A percentile compares a stretch with the other conserved stretches of the same genome.
These are phyloP conservation scores for Leptopilina clavipes DNA, from an alignment of 1,140 invertebrate species.

Conservation along the genomic window DNA sequence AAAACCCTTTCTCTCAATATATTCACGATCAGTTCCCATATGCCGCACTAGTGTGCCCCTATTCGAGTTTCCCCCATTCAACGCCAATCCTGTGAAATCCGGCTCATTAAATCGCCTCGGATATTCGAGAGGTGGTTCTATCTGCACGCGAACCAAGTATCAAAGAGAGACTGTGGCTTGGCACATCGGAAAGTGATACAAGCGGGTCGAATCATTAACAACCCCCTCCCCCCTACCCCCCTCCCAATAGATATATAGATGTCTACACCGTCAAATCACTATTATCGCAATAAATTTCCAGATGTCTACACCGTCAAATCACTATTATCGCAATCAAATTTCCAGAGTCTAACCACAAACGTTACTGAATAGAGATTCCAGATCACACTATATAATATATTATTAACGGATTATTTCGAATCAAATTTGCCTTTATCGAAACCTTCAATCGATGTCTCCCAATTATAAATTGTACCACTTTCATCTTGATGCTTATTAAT, in stretches of 20 bases:
- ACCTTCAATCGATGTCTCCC: not conserved
- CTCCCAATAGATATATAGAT: not conserved
- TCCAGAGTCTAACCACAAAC: conserved; percentile 23
- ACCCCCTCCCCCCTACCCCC: not conserved
- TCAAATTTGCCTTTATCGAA: conserved; percentile 37
- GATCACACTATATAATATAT: not conserved
- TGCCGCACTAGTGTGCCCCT: conserved; percentile 3
- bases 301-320: conserved; percentile 3
- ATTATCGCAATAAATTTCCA: conserved; percentile 26
- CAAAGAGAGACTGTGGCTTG: conserved; percentile 21
- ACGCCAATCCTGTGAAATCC: conserved; percentile 26
- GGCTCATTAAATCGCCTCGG: conserved; percentile 17
- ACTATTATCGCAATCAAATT: conserved; percentile 26
- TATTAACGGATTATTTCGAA: not conserved
- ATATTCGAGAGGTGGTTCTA: conserved; percentile 27
- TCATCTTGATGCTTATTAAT: not conserved
- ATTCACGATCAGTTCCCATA: conserved; percentile 9
- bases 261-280: not conserved
- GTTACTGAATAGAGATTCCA: conserved; percentile 33
- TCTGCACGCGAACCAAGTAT: conserved; percentile 3
- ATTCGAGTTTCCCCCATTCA: not conserved
- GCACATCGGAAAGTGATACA: conserved; percentile 30
- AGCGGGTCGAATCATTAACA: conserved; percentile 8
- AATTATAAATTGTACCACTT: not conserved
- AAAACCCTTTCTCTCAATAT: not conserved